Conservation (phyloP, 2,797 vertebrate species). For the Coregonus sp. region DNA sequence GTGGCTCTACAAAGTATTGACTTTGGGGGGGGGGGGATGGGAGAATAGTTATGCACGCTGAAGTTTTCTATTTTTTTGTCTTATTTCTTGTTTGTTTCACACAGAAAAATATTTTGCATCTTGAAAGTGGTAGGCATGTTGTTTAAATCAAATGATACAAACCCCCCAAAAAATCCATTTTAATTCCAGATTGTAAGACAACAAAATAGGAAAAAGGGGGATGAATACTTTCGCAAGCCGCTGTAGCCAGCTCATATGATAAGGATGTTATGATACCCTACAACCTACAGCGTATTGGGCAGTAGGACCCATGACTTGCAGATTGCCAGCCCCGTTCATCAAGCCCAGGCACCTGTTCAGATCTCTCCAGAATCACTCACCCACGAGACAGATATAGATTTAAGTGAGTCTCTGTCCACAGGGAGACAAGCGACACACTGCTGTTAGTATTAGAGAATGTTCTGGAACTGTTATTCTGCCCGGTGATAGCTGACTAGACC, state of each 20-base stretch:
- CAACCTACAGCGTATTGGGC: constrained; percentile 27
- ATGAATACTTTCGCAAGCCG: no score
- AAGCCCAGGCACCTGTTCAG: constrained; percentile 72
- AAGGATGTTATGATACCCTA: neutral
- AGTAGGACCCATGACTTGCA: constrained; percentile 43
- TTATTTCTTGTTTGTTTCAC: no score
- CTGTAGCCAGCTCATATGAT: neutral
- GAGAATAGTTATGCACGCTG: no score
- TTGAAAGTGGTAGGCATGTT: no score
- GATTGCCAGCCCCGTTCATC: constrained; percentile 49
- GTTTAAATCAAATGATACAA: no score
- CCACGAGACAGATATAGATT: constrained; percentile 68
- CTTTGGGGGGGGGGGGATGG: no score
- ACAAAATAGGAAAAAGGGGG: no score
- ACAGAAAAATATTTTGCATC: no score
- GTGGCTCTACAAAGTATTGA: no score
- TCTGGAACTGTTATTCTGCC: constrained; percentile 36
- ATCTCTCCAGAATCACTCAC: constrained; percentile 68
- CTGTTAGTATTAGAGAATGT: constrained; percentile 49
- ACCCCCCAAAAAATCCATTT: no score
- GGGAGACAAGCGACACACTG: constrained; percentile 39
- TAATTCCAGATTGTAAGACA: no score
- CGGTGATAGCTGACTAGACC: neutral
- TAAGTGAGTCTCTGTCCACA: constrained; percentile 65
- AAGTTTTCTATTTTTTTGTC: no score